Base-by-base conservation (phyloP, 2,888 invertebrate genomes). In the Silvanus unidentatus region DNA sequence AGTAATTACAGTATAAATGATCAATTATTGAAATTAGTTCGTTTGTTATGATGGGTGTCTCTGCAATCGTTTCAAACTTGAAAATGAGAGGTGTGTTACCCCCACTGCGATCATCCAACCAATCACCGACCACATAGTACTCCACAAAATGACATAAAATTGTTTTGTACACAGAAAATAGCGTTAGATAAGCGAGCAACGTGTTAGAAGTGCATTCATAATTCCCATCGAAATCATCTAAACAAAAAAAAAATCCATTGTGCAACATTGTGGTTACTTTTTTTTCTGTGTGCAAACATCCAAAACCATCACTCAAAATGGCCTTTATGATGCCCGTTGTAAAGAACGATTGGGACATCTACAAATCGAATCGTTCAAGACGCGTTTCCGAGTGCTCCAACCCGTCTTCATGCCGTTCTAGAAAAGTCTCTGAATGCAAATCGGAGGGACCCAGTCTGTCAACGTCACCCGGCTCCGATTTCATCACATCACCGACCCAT, bases 321-420 rank as follows among this genome's bases (percentile, higher is more conserved):
- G 92, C 92, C 78, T 92, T 92, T 76, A 91, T 91, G 91, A 90
- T 92, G 88, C 92, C 91, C 47, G 91, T 92, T 55, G 82, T 92
- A 75, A 91, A 91, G 77, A 92, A 91, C 76, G 90, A 92, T 72
- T 92, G 88, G 81, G 88, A 92, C 72, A 90, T 92, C 66, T 92
- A 92, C 78, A 88, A 89, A 76, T 84, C 87, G 54, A 82, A 83
- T 69, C 81, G 89, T 40, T 80, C 82, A 44, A 78, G 90, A 57
- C 80, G 86, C 54, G 78, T 81, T 35, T 88, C 88, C 6, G 89
- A 90, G 72, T 81, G 82, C 59, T 82, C 86, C 8, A 78, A 79
- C 65, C 70, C 78, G 34, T 74, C 75, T 58, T 68, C 77, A 59
- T 77, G 78, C 68, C 78, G 84, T 53, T 81, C 81, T 55, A 74